phyloP scores from a whole-genome alignment of 1,140 invertebrate genomes.

The Eueides isabella region DNA sequence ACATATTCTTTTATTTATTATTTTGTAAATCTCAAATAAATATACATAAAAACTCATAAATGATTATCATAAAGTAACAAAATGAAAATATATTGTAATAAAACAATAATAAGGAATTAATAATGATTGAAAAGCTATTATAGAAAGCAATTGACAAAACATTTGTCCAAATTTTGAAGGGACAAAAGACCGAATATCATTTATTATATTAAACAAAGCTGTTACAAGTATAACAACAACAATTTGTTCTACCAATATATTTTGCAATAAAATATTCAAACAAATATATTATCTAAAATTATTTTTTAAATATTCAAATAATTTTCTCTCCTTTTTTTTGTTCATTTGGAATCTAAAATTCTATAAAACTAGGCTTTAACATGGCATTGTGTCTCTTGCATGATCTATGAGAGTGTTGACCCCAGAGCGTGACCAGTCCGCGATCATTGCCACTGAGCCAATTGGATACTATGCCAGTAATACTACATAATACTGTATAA shows the following conservation, averaged over 20 bases:
- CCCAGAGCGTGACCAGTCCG: conserved; percentile 65
- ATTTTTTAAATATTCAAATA: no score
- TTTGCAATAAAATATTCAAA: no score
- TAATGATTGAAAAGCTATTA: no score
- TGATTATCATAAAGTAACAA: no score
- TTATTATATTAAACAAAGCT: background rate
- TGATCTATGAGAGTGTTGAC: conserved; percentile 66
- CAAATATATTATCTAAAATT: no score
- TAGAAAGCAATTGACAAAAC: background rate
- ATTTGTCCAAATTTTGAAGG: background rate
- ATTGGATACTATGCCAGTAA: conserved; percentile 19
- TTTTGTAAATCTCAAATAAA: no score
- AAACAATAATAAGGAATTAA: no score
- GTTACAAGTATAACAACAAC: background rate
- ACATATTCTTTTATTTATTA: no score
- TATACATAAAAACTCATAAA: no score
- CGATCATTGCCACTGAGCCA: conserved; percentile 62
- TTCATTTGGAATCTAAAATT: background rate
- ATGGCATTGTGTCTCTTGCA: conserved; percentile 29
- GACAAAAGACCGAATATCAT: background rate
- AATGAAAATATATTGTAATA: no score
- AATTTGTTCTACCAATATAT: no score
- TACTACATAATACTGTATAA: conserved; percentile 21
- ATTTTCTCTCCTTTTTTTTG: no score
- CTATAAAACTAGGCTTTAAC: background rate